Evolutionary conservation across 1,140 invertebrate species (phyloP).

Genomic region (Trichonephila clavata): DNA sequence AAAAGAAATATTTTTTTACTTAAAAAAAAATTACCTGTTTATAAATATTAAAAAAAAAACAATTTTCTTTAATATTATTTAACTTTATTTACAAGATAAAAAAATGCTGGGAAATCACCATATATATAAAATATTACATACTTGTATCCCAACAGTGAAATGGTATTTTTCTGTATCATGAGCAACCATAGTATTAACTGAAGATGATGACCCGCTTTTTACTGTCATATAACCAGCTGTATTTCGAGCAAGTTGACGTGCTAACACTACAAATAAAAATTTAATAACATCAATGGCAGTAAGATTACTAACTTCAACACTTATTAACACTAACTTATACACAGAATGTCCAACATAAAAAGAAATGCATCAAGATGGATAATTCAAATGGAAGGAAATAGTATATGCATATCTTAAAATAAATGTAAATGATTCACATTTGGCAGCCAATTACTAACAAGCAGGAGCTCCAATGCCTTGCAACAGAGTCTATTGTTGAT

Average conservation of each 20-base stretch:
- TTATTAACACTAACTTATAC: too few relatives aligned
- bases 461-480: too few relatives aligned
- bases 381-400: neutral
- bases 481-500: too few relatives aligned
- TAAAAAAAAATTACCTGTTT: too few relatives aligned
- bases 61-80: too few relatives aligned
- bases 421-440: too few relatives aligned
- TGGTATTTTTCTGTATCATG: constrained; percentile 87
- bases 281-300: neutral
- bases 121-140: constrained; percentile 67
- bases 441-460: too few relatives aligned
- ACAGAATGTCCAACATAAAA: too few relatives aligned
- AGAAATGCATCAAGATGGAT: too few relatives aligned
- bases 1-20: too few relatives aligned
- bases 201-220: constrained; percentile 87
- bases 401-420: neutral
- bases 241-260: constrained; percentile 91
- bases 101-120: neutral
- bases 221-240: constrained; percentile 93
- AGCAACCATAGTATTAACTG: constrained; percentile 89
- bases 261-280: constrained; percentile 85
- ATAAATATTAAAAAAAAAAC: too few relatives aligned
- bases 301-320: neutral
- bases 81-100: too few relatives aligned
- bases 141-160: constrained; percentile 86